Base-by-base conservation (phyloP, 2,888 invertebrate species). In the Arge pagana region DNA sequence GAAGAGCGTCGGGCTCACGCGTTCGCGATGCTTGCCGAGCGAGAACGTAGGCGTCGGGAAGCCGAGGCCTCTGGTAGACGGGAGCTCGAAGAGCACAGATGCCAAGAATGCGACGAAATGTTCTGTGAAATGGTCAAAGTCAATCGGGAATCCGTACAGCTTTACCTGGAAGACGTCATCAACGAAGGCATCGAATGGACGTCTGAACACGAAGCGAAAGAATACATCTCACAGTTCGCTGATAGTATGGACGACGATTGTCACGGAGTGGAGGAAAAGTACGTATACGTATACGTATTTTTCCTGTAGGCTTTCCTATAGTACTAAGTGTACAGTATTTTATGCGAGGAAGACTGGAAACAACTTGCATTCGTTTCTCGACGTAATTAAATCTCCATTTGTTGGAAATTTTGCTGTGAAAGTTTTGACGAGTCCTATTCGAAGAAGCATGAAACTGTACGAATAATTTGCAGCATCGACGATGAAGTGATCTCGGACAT, bases 1-100 rank as follows among this genome's bases (percentile, higher is more conserved):
- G 89, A 90, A 61, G 92, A 93, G 71, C 81, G 91, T 4, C 82
- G 85, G 52, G 85, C 89, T 10, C 92, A 93, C 63, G 90, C 91
- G 0, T 84, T 88, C 68, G 85, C 88, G 19, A 79, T 93, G 60
- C 76, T 93, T 30, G 89, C 90, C 0, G 90, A 92, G 65, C 80
- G 89, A 23, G 88, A 91, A 64, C 82, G 91, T 57, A 79, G 84
- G 58, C 83, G 85, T 68, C 80, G 89, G 0, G 93, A 93, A 72
- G 90, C 92, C 0, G 86, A 84, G 6, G 93, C 93, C 72, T 87
- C 89, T 2, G 91, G 92, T 1, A 78, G 86, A 41, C 77, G 91
- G 15, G 91, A 93, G 72, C 82, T 83, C 41, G 93, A 93, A 70
- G 83, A 88, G 58, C 80, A 85, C 50, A 78, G 88, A 30, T 79